These are phyloP conservation scores for Pentalonia nigronervosa DNA, from an alignment of 1,140 invertebrate genomes.

Conservation along the genomic window DNA sequence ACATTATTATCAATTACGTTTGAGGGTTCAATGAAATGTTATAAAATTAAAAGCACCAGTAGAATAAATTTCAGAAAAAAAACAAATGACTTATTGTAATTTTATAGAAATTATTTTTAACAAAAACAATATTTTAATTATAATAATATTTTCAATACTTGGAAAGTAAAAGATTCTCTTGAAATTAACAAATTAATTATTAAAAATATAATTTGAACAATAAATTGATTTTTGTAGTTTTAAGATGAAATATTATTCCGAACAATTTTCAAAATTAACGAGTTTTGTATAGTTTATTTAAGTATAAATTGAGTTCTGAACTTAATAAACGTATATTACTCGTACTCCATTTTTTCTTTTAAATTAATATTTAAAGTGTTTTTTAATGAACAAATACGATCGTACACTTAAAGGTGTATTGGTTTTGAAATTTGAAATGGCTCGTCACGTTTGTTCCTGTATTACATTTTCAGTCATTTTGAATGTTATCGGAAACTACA, in stretches of 20 bases:
- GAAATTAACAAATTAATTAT: background rate
- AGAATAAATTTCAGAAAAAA: background rate
- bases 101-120: background rate
- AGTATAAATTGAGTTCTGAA: conserved; percentile 3
- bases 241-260: background rate
- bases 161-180: background rate
- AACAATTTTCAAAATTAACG: background rate
- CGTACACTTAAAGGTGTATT: background rate
- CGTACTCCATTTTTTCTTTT: background rate
- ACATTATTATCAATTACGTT: background rate
- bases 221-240: conserved; percentile 11
- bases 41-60: background rate
- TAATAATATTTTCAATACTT: background rate
- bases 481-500: background rate
- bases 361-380: background rate
- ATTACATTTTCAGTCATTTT: background rate
- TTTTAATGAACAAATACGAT: background rate
- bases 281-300: background rate
- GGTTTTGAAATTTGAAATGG: background rate
- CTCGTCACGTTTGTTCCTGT: background rate
- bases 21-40: background rate
- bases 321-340: background rate
- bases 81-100: no score
- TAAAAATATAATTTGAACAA: conserved; percentile 8
- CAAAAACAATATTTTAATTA: background rate